Percentiles rank a stretch among this genome's conserved stretches.
These are phyloP conservation scores for Lindbergichthys nudifrons DNA, from an alignment of 2,797 vertebrate genomes.

Conservation along the genomic window DNA sequence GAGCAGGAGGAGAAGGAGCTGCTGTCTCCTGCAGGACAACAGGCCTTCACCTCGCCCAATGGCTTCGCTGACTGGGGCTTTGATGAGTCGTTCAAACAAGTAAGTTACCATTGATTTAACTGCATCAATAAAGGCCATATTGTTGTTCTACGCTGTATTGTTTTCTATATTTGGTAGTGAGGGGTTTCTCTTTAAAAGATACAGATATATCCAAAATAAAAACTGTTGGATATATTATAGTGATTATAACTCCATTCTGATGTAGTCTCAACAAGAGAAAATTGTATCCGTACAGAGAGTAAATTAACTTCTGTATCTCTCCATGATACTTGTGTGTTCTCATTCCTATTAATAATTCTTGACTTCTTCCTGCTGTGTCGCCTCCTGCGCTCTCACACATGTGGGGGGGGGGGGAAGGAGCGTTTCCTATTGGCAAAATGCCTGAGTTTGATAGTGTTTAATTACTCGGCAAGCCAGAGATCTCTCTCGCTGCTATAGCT, in stretches of 20 bases:
- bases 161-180: background rate
- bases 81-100: slow-evolving; percentile 91
- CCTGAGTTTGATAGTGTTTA: slow-evolving; percentile 50
- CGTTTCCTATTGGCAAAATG: slow-evolving; percentile 45
- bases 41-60: slow-evolving; percentile 76
- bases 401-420: slow-evolving; percentile 28
- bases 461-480: slow-evolving; percentile 38
- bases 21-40: slow-evolving; percentile 74
- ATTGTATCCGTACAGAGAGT: background rate
- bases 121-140: background rate
- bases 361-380: slow-evolving; percentile 45
- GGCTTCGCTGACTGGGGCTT: slow-evolving; percentile 87
- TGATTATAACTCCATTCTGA: background rate
- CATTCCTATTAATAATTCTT: slow-evolving; percentile 31
- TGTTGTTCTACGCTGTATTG: background rate
- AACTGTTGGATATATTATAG: background rate
- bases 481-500: slow-evolving; percentile 26
- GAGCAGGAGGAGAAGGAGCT: slow-evolving; percentile 87
- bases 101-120: slow-evolving; percentile 68
- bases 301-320: background rate
- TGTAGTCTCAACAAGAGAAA: no score
- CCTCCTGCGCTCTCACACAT: slow-evolving; percentile 19
- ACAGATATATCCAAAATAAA: background rate
- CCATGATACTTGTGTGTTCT: slow-evolving; percentile 4
- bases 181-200: background rate